These are phyloP conservation scores for Athripsodes cinereus DNA, from an alignment of 2,888 invertebrate genomes.

Conservation along the genomic window DNA sequence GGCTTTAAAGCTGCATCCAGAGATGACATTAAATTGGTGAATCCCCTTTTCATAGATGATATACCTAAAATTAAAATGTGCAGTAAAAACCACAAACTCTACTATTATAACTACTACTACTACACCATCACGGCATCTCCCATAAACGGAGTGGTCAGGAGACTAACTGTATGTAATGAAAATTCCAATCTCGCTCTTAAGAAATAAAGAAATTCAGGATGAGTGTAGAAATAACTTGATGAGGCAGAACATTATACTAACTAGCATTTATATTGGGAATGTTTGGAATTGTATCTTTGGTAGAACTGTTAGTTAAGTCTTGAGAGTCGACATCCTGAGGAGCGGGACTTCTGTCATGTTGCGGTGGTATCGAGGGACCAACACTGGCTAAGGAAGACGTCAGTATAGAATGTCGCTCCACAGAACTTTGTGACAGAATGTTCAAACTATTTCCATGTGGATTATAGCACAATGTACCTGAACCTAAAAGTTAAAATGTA, in stretches of 20 bases:
- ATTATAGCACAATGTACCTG: conserved; percentile 27
- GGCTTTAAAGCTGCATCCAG: conserved; percentile 76
- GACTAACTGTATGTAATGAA: too few relatives aligned
- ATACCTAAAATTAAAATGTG: conserved; percentile 46
- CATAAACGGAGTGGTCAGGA: too few relatives aligned
- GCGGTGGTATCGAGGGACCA: not conserved
- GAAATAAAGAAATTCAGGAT: too few relatives aligned
- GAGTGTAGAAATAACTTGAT: too few relatives aligned
- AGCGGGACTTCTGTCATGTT: not conserved
- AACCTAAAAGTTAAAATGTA: conserved; percentile 19
- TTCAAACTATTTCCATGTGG: conserved; percentile 24
- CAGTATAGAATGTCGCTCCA: conserved; percentile 23
- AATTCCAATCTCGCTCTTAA: too few relatives aligned
- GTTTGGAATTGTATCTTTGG: conserved; percentile 21
- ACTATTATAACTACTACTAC: too few relatives aligned
- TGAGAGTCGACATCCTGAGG: not conserved
- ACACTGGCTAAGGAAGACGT: conserved; percentile 17
- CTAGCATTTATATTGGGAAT: conserved; percentile 25
- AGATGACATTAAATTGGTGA: conserved; percentile 76
- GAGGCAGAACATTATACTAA: conserved; percentile 12
- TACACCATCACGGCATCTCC: too few relatives aligned
- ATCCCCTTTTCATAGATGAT: conserved; percentile 76
- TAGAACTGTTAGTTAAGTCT: not conserved
- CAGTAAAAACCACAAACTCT: too few relatives aligned
- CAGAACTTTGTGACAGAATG: conserved; percentile 23